Evolutionary conservation across 2,797 vertebrate genomes (phyloP), one percentile per base, ranked within the genome.

Genomic region (Argyrosomus regius): DNA sequence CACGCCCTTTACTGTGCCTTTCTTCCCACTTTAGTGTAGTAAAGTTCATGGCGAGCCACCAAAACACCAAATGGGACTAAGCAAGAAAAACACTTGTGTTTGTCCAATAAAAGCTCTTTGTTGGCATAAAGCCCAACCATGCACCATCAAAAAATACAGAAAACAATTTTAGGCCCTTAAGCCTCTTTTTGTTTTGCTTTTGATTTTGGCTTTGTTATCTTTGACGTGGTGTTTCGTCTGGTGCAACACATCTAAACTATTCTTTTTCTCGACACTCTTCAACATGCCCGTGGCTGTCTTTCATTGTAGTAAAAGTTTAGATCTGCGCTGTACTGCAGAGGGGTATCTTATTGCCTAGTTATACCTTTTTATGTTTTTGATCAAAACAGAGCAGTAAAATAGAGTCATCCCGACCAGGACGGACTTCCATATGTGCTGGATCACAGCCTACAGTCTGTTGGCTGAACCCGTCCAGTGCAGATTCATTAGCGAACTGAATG

Each of bases 401-500:
- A 16, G 56, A 84, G 78, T 81, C 46, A 64, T 65, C 59, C 68
- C 77, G 61, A 83, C 72, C 80, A 53, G 72, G 48, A 75, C 72
- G 58, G 56, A 75, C 86, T 66, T 87, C 81, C 79, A 84, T 84
- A 80, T 84, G 87, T 68, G 83, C 71, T 90, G 80, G 81, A 86
- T 83, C 49, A 13, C 39, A 50, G 82, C 69, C 86, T 45, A 35
- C 49, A 71, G 66, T 31, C 83, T 87, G 69, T 72, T 89, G 88
- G 86, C 87, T 83, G 74, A 88, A 91, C 78, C 71, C 81, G 78
- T 72, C 66, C 81, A 45, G 71, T 61, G 87, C 90, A 90, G 83
- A 91, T 93, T 92, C 89, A 91, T 91, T 91, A 92, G 85, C 73
- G 58, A 75, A 87, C 80, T 53, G 81, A 84, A 89, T 73, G 85